Evolutionary conservation across 2,113 vertebrate species (phyloP), one percentile per base, ranked within the genome.

Genomic region (Brevimyrus niger): DNA sequence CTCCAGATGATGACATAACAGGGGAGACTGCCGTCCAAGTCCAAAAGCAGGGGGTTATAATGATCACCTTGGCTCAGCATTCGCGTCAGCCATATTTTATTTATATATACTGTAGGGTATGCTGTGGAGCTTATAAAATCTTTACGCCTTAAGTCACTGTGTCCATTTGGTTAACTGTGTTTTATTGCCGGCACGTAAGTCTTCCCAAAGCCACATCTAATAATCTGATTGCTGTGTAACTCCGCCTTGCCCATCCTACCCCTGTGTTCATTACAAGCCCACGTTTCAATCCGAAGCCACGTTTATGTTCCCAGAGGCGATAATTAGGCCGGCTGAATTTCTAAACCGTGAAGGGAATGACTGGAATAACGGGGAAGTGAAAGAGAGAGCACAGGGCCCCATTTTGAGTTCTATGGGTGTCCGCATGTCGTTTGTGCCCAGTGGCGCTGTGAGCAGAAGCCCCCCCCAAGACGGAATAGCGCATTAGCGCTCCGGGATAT

Each of bases 401-500:
- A 31, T 35, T 73, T 35, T 27, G 61, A 58, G 65, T 19, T 31
- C 23, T 47, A 82, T 88, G 65, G 76, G 48, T 19, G 11, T 23
- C 5, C 17, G 42, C 58, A 47, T 47, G 44, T 19, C 65, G 27
- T 88, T 80, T 73, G 46, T 88, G 17, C 73, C 47, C 21, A 15
- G 15, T 19, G 19, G 88, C 19, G 47, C n/a, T 10, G 27, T 11
- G 85, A 46, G 44, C 27, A n/a, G n/a, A 76, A 80, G 65, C 27
- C 3, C 15, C 13, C 11, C 88, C 69, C 27, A 53, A 50, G 91
- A 93, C 89, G 88, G 80, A 84, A 83, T 38, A 55, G 83, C 87
- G 80, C 86, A 50, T 55, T 9, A 89, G 92, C 91, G 84, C 91
- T 93, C 91, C 0, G 27, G 88, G 73, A 88, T 80, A 90, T 87